Base-by-base conservation (phyloP, 2,888 invertebrate genomes). In the Erebia aethiops region DNA sequence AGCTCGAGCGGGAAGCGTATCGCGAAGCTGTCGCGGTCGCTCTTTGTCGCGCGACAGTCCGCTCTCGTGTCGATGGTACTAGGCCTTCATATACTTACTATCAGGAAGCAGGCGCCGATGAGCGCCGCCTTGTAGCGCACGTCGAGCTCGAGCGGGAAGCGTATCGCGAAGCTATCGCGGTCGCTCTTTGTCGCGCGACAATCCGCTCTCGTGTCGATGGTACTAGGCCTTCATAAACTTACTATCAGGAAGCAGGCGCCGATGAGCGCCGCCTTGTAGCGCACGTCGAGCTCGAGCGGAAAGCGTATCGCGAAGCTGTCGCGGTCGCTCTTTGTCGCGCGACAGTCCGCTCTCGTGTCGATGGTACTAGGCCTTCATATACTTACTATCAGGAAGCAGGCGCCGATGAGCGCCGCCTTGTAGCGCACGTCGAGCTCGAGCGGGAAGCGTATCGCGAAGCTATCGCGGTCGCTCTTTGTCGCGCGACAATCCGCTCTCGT, bases 201-300 rank as follows among this genome's bases (percentile, higher is more conserved):
- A 2, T 1, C n/a, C 9, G 52, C n/a, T 52, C n/a, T n/a, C 13
- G 1, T 49, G 49, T 4, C 14, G 49, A 49, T 14, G n/a, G 54
- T 54, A 16, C 4, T 54, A 16, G 16, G 54, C 18, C 18, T 18
- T 10, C 18, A 18, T 60, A 43, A 35, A 79, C 82, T 78, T 13
- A 85, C 85, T 52, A 84, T 83, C 8, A 87, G 80, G 52, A 87
- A 81, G 73, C 85, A 84, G 26, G 86, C 80, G 69, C 82, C 84
- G 9, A 88, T 79, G 51, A 85, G 56, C 8, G 85, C 84, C 0
- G 83, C 84, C 77, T 87, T 87, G 79, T 78, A 79, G 66, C 78
- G 76, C 49, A 83, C 81, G 62, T 82, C 80, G 62, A 85, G 76
- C 60, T 81, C 80, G 0, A 21, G 18, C 0, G 86, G 86, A 74